phyloP scores from a whole-genome alignment of 92 coral and sea anemone species.

The Parazoanthus swiftii region DNA sequence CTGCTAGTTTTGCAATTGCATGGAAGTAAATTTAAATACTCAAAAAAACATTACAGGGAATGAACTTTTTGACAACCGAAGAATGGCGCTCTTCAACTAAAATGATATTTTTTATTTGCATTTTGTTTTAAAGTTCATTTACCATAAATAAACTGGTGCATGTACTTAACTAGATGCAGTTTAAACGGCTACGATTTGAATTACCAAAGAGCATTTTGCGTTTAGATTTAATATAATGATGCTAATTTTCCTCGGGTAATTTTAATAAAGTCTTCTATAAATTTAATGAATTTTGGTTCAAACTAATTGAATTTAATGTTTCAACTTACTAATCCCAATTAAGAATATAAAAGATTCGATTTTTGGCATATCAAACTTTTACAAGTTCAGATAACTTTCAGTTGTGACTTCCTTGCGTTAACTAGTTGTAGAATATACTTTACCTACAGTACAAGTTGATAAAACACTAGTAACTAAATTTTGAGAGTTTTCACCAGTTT shows the following conservation, averaged over 20 bases:
- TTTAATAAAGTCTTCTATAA: background rate
- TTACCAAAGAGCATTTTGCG: background rate
- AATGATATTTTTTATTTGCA: background rate
- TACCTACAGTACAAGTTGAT: background rate
- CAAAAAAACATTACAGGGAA: background rate
- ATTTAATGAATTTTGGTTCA: background rate
- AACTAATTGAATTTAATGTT: background rate
- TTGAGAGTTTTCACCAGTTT: background rate
- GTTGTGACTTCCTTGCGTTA: background rate
- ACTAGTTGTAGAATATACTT: background rate
- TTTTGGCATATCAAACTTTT: background rate
- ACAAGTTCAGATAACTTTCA: background rate
- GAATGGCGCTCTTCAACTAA: background rate
- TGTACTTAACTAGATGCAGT: conserved; percentile 1
- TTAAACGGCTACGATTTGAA: background rate
- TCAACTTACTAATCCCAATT: background rate
- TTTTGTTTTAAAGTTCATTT: background rate
- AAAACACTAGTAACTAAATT: background rate
- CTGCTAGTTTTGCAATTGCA: background rate
- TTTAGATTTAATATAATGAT: conserved; percentile 28
- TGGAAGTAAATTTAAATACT: background rate
- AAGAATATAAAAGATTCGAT: background rate
- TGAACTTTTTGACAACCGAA: background rate
- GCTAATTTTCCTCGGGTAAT: background rate
- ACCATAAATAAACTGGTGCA: background rate